Evolutionary conservation across 2,888 invertebrate species (phyloP), one percentile per base, ranked within the genome.

Genomic region (Pheosia tremula): DNA sequence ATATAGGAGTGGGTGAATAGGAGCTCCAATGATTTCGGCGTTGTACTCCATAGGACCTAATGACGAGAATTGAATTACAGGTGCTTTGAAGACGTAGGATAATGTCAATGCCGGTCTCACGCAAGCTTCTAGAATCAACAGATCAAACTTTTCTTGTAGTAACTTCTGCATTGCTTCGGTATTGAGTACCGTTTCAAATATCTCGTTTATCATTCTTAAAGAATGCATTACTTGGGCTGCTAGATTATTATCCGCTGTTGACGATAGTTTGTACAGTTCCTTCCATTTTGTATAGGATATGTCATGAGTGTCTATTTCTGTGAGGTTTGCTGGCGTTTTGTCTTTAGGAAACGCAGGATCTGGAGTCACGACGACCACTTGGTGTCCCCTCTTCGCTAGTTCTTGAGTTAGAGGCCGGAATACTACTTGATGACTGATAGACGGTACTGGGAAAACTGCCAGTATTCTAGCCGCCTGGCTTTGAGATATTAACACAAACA

Each of bases 371-470:
- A 90, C 77, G 0, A 86, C 80, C 0, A 94, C 64, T 56, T 93
- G 82, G 60, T 94, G 93, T 0, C 93, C 93, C 2, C 86, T 78
- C 57, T 71, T 81, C 0, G 81, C 77, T 8, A 94, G 70, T 41
- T 88, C 88, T n/a, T 82, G 75, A 0, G 83, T 81, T 3, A 93
- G 59, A 0, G 83, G 80, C 56, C 84, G 78, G 56, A 82, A 90
- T 2, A 84, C 81, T 0, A 87, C 67, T 71, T 92, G 91, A 59
- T 93, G 93, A 52, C 91, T 93, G 37, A 89, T 80, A 0, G 89
- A 86, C 0, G 91, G 82, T 0, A 80, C 2, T 4, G 91, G 81
- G 37, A 86, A 76, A 0, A 86, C 67, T 0, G 72, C 84, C n/a
- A 93, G 67, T 58, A 93, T 92, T 61, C 78, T 82, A 1, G 84